A percentile compares a stretch with the other conserved stretches of the same genome.
Evolutionary conservation across 2,797 vertebrate species (phyloP).

Genomic region (Coracias cyanogaster): DNA sequence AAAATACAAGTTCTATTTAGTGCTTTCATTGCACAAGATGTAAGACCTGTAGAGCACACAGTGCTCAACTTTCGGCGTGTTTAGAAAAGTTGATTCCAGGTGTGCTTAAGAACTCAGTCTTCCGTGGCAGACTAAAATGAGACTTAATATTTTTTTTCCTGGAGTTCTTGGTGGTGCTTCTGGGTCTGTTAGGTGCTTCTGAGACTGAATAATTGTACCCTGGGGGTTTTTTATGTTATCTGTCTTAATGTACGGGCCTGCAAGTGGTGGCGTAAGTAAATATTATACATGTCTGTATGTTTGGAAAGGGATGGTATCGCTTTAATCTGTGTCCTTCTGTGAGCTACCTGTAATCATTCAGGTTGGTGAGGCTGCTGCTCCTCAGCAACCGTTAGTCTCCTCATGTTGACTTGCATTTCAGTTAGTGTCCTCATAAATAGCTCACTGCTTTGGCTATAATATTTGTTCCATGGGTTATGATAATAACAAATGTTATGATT

Average conservation of each 20-base stretch:
- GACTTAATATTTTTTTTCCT: neutral
- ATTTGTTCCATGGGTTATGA: neutral
- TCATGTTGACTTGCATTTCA: neutral
- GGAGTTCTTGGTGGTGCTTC: neutral
- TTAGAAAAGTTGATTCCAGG: neutral
- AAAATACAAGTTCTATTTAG: neutral
- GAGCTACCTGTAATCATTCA: neutral
- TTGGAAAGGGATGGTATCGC: neutral
- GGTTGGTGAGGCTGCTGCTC: neutral
- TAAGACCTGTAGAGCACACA: neutral
- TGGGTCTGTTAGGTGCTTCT: neutral
- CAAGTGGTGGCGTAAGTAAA: neutral
- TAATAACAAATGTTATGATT: neutral
- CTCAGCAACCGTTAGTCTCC: neutral
- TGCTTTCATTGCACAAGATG: neutral
- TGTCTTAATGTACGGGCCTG: neutral
- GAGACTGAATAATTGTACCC: neutral
- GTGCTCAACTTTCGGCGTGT: neutral
- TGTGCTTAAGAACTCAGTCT: neutral
- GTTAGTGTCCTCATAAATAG: neutral
- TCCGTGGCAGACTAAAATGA: neutral
- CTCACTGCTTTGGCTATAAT: neutral
- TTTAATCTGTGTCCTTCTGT: neutral
- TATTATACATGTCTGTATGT: neutral
- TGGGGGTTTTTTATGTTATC: neutral